Percentiles rank a stretch among this genome's conserved stretches.
Conservation (phyloP, 2,888 invertebrate genomes). For the Isoperla grammatica region DNA sequence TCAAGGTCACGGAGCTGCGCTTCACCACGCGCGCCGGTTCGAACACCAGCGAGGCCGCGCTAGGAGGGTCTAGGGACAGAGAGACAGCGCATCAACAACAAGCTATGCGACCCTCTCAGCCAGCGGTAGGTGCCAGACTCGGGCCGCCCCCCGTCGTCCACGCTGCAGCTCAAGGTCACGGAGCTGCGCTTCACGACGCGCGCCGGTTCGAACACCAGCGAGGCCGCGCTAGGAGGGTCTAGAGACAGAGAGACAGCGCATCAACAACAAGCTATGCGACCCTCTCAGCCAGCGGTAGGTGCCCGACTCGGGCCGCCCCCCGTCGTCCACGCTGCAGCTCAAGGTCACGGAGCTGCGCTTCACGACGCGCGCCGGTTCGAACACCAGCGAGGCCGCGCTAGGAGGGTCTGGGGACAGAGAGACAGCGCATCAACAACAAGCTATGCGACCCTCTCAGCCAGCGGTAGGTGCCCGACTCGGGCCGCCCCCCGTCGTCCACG, state of each 20-base stretch:
- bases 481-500: slow-evolving; percentile 77
- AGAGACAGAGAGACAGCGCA: too few relatives aligned
- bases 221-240: slow-evolving; percentile 84
- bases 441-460: slow-evolving; percentile 77
- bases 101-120: slow-evolving; percentile 72
- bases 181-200: slow-evolving; percentile 76
- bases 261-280: too few relatives aligned
- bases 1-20: slow-evolving; percentile 73
- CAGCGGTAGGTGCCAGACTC: slow-evolving; percentile 48
- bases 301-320: slow-evolving; percentile 63
- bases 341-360: slow-evolving; percentile 80
- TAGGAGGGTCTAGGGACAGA: slow-evolving; percentile 67
- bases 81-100: too few relatives aligned
- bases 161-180: slow-evolving; percentile 76
- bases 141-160: slow-evolving; percentile 79
- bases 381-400: slow-evolving; percentile 70
- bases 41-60: slow-evolving; percentile 69
- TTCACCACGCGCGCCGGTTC: slow-evolving; percentile 74
- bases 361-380: slow-evolving; percentile 68
- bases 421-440: too few relatives aligned
- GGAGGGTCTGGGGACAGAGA: slow-evolving; percentile 66
- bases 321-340: slow-evolving; percentile 75
- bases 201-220: slow-evolving; percentile 65
- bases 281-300: slow-evolving; percentile 65
- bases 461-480: slow-evolving; percentile 44